Evolutionary conservation across 2,797 vertebrate genomes (phyloP).

Genomic region (Rousettus madagascariensis): DNA sequence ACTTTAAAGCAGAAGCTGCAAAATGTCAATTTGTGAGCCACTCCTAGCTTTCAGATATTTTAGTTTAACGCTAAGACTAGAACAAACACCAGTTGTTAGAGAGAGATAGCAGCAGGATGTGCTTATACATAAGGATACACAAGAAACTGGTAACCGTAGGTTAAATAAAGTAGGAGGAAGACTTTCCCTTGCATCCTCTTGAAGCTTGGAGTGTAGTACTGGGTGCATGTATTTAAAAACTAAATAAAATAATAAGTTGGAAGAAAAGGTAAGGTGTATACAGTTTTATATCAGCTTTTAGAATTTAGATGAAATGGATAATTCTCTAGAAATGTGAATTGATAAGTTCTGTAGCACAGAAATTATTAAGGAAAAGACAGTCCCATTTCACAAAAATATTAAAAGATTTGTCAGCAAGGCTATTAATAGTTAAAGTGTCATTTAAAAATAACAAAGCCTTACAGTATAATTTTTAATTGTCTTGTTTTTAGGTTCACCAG

Average conservation of each 20-base stretch:
- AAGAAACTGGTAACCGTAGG: background rate
- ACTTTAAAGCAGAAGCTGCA: background rate
- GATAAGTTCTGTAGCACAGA: background rate
- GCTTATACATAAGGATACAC: background rate
- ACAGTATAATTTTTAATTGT: background rate
- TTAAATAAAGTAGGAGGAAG: background rate
- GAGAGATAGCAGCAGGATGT: background rate
- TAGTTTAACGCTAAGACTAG: background rate
- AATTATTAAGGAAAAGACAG: background rate
- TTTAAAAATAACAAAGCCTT: background rate
- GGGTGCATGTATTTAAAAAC: background rate
- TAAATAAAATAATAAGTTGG: background rate
- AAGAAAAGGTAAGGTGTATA: background rate
- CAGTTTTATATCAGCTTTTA: background rate
- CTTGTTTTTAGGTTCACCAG: slow-evolving; percentile 91
- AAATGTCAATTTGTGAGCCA: background rate
- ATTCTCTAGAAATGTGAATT: background rate
- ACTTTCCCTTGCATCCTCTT: background rate
- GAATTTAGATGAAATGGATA: slow-evolving; percentile 10
- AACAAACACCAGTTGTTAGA: background rate
- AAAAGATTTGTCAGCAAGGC: background rate
- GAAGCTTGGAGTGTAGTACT: background rate
- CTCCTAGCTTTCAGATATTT: background rate
- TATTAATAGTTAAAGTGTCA: background rate
- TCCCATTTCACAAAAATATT: background rate